These are phyloP conservation scores for Sebastes kiyomatsui DNA, from an alignment of 2,797 vertebrate species.

Conservation along the genomic window DNA sequence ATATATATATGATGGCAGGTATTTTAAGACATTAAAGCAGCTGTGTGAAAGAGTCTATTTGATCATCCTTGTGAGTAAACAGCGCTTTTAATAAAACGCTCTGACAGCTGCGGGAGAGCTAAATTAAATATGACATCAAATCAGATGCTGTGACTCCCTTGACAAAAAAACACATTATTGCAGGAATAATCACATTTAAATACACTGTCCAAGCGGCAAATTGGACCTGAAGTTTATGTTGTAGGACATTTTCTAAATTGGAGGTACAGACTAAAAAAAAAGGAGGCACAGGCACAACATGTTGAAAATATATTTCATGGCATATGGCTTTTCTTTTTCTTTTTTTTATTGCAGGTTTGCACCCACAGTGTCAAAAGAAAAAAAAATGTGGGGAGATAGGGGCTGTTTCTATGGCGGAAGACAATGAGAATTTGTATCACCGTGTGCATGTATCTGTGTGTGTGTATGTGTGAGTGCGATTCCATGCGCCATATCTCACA, in stretches of 20 bases:
- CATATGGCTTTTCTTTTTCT: background rate
- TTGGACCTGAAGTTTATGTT: conserved; percentile 29
- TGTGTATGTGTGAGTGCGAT: background rate
- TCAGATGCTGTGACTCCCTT: conserved; percentile 39
- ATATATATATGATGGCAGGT: background rate
- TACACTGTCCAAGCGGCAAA: conserved; percentile 14
- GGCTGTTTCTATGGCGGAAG: background rate
- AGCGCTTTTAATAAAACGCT: conserved; percentile 49
- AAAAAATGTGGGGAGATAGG: background rate
- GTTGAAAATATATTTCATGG: background rate
- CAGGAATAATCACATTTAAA: conserved; percentile 49
- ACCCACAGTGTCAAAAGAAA: conserved; percentile 1
- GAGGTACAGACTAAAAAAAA: background rate
- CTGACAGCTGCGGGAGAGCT: conserved; percentile 40
- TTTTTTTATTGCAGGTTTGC: background rate
- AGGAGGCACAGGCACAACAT: background rate
- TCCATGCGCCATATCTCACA: conserved; percentile 2
- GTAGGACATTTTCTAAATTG: conserved; percentile 14
- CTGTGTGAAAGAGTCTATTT: conserved; percentile 21
- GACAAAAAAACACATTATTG: conserved; percentile 47
- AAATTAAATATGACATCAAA: conserved; percentile 65
- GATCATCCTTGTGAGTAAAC: conserved; percentile 60
- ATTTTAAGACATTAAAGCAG: conserved; percentile 30
- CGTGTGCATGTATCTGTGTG: background rate
- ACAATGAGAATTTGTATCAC: conserved; percentile 11